Evolutionary conservation across 2,797 vertebrate species (phyloP).

Genomic region (Onychomys torridus): DNA sequence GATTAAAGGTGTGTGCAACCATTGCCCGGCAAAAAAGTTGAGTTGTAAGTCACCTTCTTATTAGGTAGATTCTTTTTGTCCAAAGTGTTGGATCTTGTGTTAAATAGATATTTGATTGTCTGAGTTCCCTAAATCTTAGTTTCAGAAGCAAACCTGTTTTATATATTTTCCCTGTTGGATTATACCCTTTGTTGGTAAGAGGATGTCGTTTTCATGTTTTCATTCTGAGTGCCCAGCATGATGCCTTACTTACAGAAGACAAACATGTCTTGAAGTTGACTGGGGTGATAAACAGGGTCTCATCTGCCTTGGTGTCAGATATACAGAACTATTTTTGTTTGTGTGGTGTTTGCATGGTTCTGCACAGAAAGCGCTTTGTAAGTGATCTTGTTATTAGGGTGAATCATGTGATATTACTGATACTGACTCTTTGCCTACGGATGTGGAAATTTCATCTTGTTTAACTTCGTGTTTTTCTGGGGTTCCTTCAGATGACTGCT

Average conservation of each 20-base stretch:
- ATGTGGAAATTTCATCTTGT: conserved; percentile 37
- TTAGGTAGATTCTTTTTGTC: conserved; percentile 22
- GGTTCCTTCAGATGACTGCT: conserved; percentile 19
- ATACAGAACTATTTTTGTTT: background rate
- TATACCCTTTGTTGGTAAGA: background rate
- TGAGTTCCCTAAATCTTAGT: background rate
- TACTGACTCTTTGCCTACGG: background rate
- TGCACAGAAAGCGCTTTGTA: background rate
- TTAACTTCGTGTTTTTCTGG: conserved; percentile 35
- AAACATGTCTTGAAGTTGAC: conserved; percentile 30
- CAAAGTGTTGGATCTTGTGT: background rate
- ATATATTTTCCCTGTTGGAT: background rate
- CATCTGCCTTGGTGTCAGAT: background rate
- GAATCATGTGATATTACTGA: background rate
- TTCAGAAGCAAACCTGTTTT: conserved; percentile 38
- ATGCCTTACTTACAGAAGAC: conserved; percentile 38
- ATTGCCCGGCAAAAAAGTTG: conserved; percentile 65
- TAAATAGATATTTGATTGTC: conserved; percentile 51
- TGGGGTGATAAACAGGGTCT: background rate
- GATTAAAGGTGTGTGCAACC: background rate
- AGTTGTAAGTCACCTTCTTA: conserved; percentile 4
- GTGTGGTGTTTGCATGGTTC: conserved; percentile 11
- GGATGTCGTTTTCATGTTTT: conserved; percentile 22
- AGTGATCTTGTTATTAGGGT: conserved; percentile 35
- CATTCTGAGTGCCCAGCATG: background rate